Conservation (phyloP, 1,140 invertebrate genomes). For the Ladona fulva region DNA sequence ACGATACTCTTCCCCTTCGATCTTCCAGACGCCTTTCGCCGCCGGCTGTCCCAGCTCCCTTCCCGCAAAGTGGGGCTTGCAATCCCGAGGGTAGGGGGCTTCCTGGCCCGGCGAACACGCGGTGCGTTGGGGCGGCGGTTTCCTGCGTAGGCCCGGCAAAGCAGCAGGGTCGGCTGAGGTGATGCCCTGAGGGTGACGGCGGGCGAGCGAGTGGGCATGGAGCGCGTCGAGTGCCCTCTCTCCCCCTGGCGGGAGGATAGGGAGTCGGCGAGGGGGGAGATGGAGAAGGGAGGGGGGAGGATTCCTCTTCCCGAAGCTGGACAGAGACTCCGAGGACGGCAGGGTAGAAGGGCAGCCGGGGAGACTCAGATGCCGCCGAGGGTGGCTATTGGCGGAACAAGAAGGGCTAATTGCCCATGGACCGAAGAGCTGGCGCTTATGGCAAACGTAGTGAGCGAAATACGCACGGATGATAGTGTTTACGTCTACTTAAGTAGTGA, state of each 20-base stretch:
- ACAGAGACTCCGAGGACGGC: neutral
- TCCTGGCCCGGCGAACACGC: neutral
- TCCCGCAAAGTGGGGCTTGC: neutral
- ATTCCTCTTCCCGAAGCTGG: neutral
- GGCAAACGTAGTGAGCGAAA: no score
- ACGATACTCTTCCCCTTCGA: neutral
- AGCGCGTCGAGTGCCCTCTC: neutral
- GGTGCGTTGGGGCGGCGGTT: neutral
- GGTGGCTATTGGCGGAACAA: no score
- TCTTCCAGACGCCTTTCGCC: neutral
- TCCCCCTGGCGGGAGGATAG: neutral
- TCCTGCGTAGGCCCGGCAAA: neutral
- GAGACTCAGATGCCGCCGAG: neutral
- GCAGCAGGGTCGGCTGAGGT: neutral
- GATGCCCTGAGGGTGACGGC: neutral
- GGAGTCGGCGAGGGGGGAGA: neutral
- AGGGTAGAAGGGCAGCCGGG: neutral
- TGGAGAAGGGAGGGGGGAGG: neutral
- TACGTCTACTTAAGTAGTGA: no score
- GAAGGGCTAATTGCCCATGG: no score
- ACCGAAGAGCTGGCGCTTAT: no score
- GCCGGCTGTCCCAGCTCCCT: neutral
- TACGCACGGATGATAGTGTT: no score
- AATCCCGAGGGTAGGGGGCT: neutral
- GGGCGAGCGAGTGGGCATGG: neutral